Evolutionary conservation across 2,113 vertebrate genomes (phyloP).

Genomic region (Ptychochromis oligacanthus): DNA sequence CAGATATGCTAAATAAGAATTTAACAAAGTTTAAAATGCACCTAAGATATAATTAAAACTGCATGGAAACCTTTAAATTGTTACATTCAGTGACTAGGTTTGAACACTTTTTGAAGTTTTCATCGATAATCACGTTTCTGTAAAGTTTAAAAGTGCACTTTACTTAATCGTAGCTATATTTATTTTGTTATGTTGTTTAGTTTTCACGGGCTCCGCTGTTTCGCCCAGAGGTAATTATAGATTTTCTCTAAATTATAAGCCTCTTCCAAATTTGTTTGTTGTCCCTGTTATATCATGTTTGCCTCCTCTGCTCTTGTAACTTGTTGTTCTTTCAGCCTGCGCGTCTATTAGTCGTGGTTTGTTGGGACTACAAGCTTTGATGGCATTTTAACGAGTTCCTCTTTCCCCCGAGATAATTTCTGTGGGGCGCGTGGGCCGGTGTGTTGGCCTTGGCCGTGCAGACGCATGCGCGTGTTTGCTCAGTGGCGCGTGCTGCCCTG

Average conservation of each 20-base stretch:
- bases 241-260: background rate
- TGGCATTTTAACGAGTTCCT: constrained; percentile 82
- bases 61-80: background rate
- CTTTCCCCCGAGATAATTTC: constrained; percentile 66
- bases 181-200: background rate
- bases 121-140: background rate
- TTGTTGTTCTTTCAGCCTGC: constrained; percentile 18
- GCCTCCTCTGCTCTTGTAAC: background rate
- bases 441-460: constrained; percentile 25
- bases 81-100: background rate
- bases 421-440: constrained; percentile 58
- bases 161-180: background rate
- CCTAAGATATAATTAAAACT: background rate
- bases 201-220: background rate
- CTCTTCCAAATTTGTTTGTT: background rate
- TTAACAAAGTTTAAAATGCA: rapidly evolving
- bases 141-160: background rate
- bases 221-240: background rate
- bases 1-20: background rate
- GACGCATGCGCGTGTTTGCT: constrained; percentile 86
- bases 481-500: constrained; percentile 86
- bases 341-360: constrained; percentile 55
- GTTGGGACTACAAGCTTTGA: constrained; percentile 71
- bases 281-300: background rate
- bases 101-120: background rate